These are phyloP conservation scores for Hoplostethus atlanticus DNA, from an alignment of 2,797 vertebrate genomes.

Conservation along the genomic window DNA sequence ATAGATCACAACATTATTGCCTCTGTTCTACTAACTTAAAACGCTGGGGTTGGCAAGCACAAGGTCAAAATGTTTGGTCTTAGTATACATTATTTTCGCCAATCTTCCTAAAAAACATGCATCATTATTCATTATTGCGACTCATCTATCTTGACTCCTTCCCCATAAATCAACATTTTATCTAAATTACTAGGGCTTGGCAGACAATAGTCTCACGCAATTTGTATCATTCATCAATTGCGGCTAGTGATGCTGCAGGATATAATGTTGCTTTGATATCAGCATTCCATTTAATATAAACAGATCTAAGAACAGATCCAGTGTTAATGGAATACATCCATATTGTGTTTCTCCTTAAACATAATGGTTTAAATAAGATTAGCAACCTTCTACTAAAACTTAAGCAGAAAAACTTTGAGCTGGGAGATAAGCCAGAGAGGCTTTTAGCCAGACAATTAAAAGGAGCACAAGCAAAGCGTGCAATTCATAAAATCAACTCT, in stretches of 20 bases:
- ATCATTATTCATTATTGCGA: slow-evolving; percentile 13
- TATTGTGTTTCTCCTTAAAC: not conserved
- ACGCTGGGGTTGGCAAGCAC: no score
- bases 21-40: no score
- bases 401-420: no score
- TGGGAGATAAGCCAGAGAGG: no score
- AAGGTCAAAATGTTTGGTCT: no score
- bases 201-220: slow-evolving; percentile 2
- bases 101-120: not conserved
- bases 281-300: slow-evolving; percentile 7
- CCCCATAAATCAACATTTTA: slow-evolving; percentile 21
- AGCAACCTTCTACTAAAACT: no score
- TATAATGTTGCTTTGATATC: not conserved
- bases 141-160: slow-evolving; percentile 10
- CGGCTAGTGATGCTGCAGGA: slow-evolving; percentile 2
- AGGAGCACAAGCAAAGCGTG: no score
- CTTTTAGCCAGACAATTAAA: no score
- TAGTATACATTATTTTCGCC: no score
- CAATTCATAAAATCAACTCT: no score
- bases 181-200: not conserved
- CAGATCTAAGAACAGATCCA: slow-evolving; percentile 1
- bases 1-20: no score
- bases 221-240: not conserved
- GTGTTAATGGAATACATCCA: not conserved
- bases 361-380: no score